Base-by-base conservation (phyloP, 2,888 invertebrate genomes). In the Dioctria linearis region DNA sequence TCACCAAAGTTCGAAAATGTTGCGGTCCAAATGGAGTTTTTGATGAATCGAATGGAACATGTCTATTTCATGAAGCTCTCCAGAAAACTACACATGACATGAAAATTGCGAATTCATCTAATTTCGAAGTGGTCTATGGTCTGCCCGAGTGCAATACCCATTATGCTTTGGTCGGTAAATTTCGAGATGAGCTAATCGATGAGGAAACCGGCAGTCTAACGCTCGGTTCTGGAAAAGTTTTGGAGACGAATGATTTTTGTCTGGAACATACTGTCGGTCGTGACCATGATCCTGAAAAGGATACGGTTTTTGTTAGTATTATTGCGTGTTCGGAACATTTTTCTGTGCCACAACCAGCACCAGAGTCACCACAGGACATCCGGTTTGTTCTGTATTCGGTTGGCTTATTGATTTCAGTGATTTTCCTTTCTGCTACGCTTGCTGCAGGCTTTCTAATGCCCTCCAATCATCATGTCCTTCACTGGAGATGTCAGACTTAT, bases 401-500 rank as follows among this genome's bases (percentile, higher is more conserved):
- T 80, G 94, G 94, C 82, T 90, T 96, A 86, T 93, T 95, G 80
- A 91, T 96, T 85, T 95, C 95, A 85, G 95, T 94, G 3, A 91
- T 94, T 82, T 96, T 96, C 90, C 90, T 96, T 87, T 93, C 94
- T 59, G 94, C 95, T 25, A 96, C 96, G 78, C 89, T 96, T 86
- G 94, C 93, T 66, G 94, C 95, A 9, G 94, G 95, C 25, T 94
- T 93, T 86, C 90, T 95, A 84, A 91, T 95, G 87, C 95, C 95
- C 78, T 93, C 94, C 84, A 94, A 95, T 85, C 94, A 95, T 90
- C 96, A 95, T 90, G 95, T 95, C 83, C 91, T 96, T 85, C 96
- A 96, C 89, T 96, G 96, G 95, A 92, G 95, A 86, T 96, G 96
- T 87, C 96, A 96, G 90, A 95, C 95, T 84, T 93, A 95, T 89